Percentiles rank a stretch among this genome's conserved stretches.
Evolutionary conservation across 1,140 invertebrate genomes (phyloP).

Genomic region (Drosophila ironensis): DNA sequence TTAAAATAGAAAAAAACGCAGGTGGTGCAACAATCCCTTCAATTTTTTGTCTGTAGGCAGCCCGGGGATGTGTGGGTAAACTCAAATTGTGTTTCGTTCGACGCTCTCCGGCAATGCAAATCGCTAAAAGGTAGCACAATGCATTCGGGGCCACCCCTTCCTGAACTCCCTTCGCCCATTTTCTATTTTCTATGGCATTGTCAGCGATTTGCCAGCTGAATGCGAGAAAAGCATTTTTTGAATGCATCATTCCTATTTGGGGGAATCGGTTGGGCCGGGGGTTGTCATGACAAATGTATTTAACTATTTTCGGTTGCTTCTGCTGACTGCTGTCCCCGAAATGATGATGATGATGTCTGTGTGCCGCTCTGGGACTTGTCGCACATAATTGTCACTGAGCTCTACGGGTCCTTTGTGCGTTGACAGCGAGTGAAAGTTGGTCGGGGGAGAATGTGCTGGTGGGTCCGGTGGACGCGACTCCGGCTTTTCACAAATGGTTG

Average conservation of each 20-base stretch:
- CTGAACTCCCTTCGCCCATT: not conserved
- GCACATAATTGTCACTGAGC: slow-evolving; percentile 78
- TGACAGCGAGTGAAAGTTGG: slow-evolving; percentile 35
- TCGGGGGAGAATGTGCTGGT: slow-evolving; percentile 1
- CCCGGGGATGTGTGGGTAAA: slow-evolving; percentile 57
- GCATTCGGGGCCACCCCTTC: slow-evolving; percentile 6
- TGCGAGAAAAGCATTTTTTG: slow-evolving; percentile 72
- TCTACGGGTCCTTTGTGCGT: slow-evolving; percentile 31
- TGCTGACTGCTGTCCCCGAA: slow-evolving; percentile 52
- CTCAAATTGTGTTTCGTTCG: slow-evolving; percentile 74
- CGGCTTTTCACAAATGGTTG: slow-evolving; percentile 66
- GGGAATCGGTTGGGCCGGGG: slow-evolving; percentile 1
- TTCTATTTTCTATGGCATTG: slow-evolving; percentile 61
- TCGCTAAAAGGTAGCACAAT: slow-evolving; percentile 72
- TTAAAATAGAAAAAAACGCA: no score
- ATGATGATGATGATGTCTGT: slow-evolving; percentile 26
- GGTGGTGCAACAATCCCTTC: no score
- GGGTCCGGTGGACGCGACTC: slow-evolving; percentile 10
- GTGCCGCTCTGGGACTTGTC: slow-evolving; percentile 63
- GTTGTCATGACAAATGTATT: slow-evolving; percentile 80
- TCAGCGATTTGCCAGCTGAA: slow-evolving; percentile 76
- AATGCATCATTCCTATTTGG: slow-evolving; percentile 57
- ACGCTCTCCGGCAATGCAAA: slow-evolving; percentile 63
- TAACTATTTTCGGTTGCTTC: slow-evolving; percentile 70
- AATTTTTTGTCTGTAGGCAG: slow-evolving; percentile 6